These are phyloP conservation scores for Onychomys leucogaster DNA, from an alignment of 2,797 vertebrate species.

Conservation along the genomic window DNA sequence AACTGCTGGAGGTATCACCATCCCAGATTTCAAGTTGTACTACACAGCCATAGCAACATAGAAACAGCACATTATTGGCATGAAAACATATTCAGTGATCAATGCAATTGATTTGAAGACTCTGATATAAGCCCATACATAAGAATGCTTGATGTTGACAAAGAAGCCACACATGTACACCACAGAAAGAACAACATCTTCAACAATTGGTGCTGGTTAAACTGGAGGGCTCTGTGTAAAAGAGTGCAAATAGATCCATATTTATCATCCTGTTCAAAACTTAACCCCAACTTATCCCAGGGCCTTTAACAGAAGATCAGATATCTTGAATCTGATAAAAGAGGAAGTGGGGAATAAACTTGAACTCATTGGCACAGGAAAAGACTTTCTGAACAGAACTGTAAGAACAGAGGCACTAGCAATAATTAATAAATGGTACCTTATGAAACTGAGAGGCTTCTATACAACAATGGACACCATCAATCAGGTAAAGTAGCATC, in stretches of 20 bases:
- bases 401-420: background rate
- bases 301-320: background rate
- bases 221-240: background rate
- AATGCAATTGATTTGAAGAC: background rate
- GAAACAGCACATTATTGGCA: background rate
- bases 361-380: background rate
- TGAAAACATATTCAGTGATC: background rate
- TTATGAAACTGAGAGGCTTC: background rate
- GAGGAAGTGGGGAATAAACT: background rate
- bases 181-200: background rate
- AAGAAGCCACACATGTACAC: background rate
- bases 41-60: background rate
- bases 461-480: background rate
- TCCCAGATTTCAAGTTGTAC: background rate
- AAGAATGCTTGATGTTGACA: background rate
- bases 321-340: background rate
- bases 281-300: background rate
- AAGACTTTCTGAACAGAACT: background rate
- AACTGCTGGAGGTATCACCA: background rate
- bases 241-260: background rate
- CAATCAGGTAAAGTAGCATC: background rate
- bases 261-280: background rate
- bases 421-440: background rate
- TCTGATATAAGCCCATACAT: background rate
- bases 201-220: background rate